Evolutionary conservation across 2,888 invertebrate genomes (phyloP).

Genomic region (Cephus nigrinus): DNA sequence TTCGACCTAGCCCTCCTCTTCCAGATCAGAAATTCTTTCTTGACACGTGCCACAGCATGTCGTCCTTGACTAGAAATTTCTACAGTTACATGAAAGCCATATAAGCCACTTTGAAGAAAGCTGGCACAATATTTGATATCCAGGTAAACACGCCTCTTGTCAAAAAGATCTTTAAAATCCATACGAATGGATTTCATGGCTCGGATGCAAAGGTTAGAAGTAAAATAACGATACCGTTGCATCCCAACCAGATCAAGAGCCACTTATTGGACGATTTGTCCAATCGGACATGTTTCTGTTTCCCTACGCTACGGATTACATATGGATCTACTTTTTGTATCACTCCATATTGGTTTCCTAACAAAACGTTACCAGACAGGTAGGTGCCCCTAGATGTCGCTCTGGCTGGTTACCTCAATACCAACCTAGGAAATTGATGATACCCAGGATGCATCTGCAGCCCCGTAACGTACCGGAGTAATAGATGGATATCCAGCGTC

Average conservation of each 20-base stretch:
- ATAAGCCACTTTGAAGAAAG: neutral
- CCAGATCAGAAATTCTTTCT: constrained; percentile 1
- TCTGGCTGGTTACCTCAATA: neutral
- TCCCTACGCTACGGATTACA: neutral
- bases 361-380: neutral
- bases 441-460: neutral
- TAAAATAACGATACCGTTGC: too few species aligned
- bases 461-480: constrained; percentile 34
- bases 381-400: neutral
- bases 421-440: neutral
- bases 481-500: constrained; percentile 39
- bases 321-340: neutral
- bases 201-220: too few species aligned
- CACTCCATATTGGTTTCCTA: neutral
- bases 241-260: neutral
- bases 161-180: neutral
- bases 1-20: neutral
- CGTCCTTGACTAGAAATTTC: neutral
- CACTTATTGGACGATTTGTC: neutral
- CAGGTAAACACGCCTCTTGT: neutral
- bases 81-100: neutral
- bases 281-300: neutral
- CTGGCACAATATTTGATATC: neutral
- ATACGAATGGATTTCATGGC: neutral
- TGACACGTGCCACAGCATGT: neutral